Evolutionary conservation across 2,113 vertebrate species (phyloP).

Genomic region (Phalacrocorax brasilianus): DNA sequence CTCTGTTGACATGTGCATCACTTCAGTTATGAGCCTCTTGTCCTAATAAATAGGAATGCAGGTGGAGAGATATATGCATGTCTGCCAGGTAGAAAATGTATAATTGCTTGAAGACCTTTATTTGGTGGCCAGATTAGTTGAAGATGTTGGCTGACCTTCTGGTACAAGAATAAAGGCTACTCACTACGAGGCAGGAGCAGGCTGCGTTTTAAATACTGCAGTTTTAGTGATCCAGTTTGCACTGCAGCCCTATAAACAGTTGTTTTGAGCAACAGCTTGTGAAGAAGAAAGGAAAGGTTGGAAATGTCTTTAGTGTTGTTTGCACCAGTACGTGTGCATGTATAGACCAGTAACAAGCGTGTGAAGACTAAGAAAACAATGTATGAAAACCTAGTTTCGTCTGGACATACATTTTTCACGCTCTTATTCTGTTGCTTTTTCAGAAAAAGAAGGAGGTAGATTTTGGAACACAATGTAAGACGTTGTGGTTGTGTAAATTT

Average conservation of each 20-base stretch:
- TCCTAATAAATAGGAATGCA: neutral
- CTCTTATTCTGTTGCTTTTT: neutral
- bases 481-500: neutral
- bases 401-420: neutral
- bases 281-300: neutral
- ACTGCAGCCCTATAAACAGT: neutral
- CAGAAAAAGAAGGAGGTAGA: neutral
- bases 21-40: neutral
- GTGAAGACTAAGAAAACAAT: neutral
- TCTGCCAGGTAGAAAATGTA: fast-evolving
- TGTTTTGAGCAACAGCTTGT: neutral
- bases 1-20: neutral
- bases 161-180: neutral
- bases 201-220: neutral
- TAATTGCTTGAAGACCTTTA: neutral
- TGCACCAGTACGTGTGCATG: fast-evolving
- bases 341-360: neutral
- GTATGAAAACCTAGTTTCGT: neutral
- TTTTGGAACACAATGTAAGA: neutral
- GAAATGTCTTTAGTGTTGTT: neutral
- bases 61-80: fast-evolving
- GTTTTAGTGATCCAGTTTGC: neutral
- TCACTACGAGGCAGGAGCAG: neutral
- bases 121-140: neutral
- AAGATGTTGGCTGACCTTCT: neutral